Evolutionary conservation across 2,888 invertebrate species (phyloP).

Genomic region (Dioctria rufipes): DNA sequence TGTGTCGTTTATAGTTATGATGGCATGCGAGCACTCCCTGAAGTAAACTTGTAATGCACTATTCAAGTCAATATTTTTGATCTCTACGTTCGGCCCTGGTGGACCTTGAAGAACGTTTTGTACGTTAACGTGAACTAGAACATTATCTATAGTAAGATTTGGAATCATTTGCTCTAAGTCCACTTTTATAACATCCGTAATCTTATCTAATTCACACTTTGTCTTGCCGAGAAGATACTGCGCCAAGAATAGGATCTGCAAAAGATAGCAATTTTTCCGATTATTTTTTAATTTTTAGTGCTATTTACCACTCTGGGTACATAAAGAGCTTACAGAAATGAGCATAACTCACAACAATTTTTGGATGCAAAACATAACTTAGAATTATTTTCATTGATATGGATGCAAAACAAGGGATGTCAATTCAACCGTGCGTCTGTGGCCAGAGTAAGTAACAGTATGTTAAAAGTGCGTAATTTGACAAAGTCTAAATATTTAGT

Average conservation of each 20-base stretch:
- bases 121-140: slow-evolving; percentile 57
- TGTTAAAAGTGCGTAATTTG: too few species aligned
- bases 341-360: too few species aligned
- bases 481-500: too few species aligned
- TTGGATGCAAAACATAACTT: too few species aligned
- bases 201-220: slow-evolving; percentile 52
- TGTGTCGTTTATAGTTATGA: slow-evolving; percentile 53
- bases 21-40: slow-evolving; percentile 52
- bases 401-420: too few species aligned
- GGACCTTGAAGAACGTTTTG: slow-evolving; percentile 59
- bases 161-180: slow-evolving; percentile 56
- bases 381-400: too few species aligned
- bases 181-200: neutral
- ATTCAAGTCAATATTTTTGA: slow-evolving; percentile 56
- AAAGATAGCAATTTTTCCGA: neutral
- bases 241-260: slow-evolving; percentile 48
- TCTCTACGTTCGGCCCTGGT: slow-evolving; percentile 44
- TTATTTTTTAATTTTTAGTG: neutral
- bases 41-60: slow-evolving; percentile 39
- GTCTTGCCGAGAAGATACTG: slow-evolving; percentile 55
- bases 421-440: too few species aligned
- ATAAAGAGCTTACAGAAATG: too few species aligned
- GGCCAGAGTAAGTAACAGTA: too few species aligned
- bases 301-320: too few species aligned
- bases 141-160: slow-evolving; percentile 59